Conservation (phyloP, 1,140 invertebrate genomes). For the Drosophila virilis region DNA sequence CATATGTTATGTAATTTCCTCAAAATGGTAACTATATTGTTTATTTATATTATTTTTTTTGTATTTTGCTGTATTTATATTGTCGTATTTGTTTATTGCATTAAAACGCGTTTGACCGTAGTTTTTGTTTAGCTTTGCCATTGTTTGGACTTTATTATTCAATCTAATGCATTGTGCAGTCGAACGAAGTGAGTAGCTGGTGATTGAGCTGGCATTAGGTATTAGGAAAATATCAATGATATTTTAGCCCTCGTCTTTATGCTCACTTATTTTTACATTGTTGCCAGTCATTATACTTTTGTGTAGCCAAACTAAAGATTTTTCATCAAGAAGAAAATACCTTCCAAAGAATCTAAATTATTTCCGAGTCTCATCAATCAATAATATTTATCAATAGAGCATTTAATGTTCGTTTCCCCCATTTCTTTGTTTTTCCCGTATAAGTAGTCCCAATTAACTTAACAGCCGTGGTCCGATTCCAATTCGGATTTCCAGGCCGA, state of each 20-base stretch:
- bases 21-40: slow-evolving; percentile 64
- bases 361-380: background rate
- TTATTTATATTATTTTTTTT: slow-evolving; percentile 30
- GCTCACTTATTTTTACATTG: slow-evolving; percentile 34
- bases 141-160: slow-evolving; percentile 72
- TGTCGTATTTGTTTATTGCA: slow-evolving; percentile 51
- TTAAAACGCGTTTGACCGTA: slow-evolving; percentile 45
- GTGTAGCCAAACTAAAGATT: background rate
- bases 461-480: slow-evolving; percentile 46
- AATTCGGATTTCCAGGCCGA: slow-evolving; percentile 30
- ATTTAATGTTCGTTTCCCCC: background rate
- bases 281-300: slow-evolving; percentile 16
- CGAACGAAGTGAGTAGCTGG: background rate
- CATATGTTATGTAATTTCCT: slow-evolving; percentile 77
- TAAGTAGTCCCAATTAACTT: slow-evolving; percentile 36
- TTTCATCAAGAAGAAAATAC: no score
- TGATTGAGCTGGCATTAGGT: background rate
- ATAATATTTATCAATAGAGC: background rate
- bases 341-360: no score
- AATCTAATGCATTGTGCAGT: slow-evolving; percentile 72
- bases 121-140: slow-evolving; percentile 66
- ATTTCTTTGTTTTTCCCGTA: slow-evolving; percentile 37
- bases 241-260: slow-evolving; percentile 23
- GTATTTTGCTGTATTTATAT: slow-evolving; percentile 40
- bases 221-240: slow-evolving; percentile 20